phyloP scores from a whole-genome alignment of 2,113 vertebrate species.

The Hylia prasina region DNA sequence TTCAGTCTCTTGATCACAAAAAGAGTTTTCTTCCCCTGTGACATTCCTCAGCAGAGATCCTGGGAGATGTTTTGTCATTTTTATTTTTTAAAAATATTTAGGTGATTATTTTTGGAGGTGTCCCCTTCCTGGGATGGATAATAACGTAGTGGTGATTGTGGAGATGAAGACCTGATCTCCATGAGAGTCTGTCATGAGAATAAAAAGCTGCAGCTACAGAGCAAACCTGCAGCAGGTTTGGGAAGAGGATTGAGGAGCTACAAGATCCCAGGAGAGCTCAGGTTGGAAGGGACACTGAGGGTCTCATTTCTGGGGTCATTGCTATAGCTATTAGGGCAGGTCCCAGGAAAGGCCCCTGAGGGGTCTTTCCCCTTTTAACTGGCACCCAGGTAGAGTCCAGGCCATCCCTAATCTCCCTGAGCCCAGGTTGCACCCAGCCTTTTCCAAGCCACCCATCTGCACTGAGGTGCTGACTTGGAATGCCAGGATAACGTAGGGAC shows the following conservation, averaged over 20 bases:
- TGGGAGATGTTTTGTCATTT: not conserved
- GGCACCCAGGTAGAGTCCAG: not conserved
- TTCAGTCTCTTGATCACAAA: slow-evolving; percentile 5
- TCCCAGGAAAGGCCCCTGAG: not conserved
- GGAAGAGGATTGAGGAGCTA: not conserved
- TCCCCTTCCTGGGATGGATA: not conserved
- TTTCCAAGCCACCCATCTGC: not conserved
- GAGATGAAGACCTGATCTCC: not conserved
- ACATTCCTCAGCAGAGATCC: not conserved
- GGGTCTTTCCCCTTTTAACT: not conserved
- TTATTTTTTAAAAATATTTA: not conserved
- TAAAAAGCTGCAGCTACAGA: not conserved
- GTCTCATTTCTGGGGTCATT: not conserved
- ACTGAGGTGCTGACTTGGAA: not conserved
- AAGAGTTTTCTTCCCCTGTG: not conserved
- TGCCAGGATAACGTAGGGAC: not conserved
- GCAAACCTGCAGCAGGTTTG: not conserved
- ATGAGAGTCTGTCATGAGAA: not conserved
- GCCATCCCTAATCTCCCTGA: not conserved
- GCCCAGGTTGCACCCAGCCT: not conserved
- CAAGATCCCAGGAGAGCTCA: not conserved
- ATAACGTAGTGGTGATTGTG: not conserved
- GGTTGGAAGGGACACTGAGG: not conserved
- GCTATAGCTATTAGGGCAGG: not conserved
- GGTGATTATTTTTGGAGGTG: not conserved